Base-by-base conservation (phyloP, 2,113 vertebrate genomes). In the Etheostoma cragini region DNA sequence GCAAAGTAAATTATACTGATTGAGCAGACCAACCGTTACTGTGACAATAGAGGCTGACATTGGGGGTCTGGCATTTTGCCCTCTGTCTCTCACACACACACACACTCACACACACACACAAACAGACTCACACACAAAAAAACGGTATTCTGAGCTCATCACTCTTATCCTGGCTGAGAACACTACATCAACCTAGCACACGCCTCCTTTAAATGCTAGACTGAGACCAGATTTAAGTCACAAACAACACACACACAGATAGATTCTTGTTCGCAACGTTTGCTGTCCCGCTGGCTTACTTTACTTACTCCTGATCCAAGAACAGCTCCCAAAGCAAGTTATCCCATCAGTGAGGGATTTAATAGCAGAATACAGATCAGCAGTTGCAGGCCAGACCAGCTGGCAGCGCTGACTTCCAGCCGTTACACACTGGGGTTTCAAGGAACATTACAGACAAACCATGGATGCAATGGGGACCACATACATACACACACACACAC, bases 1-100 rank as follows among this genome's bases (percentile, higher is more conserved):
- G 78, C 57, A 66, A 73, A 42, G 85, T 65, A 66, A 89, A 83
- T 88, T 82, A 88, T 91, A 90, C 73, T 92, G 90, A 93, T 88
- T 84, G 76, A 70, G 88, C 92, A 91, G 89, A 85, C 82, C n/a
- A 52, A 90, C 88, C 85, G 91, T 94, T 91, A 88, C 72, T 4
- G 38, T 76, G 84, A 94, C 93, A 92, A 93, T 88, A 82, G 91
- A 67, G 86, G 76, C 65, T 22, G 76, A 86, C 83, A 88, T 84
- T 66, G 54, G 85, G 85, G 38, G 75, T 72, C 87, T 92, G 90
- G 91, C 89, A 10, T 82, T 84, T 64, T 89, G 90, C 88, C 83
- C 73, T 87, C 78, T 91, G 90, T 62, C 87, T 82, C 69, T 75
- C 45, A 72, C 56, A 63, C 76, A 62, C 71, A 62, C 56, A 52